Conservation (phyloP, 92 coral and sea anemone species). For the Desmophyllum pertusum region DNA sequence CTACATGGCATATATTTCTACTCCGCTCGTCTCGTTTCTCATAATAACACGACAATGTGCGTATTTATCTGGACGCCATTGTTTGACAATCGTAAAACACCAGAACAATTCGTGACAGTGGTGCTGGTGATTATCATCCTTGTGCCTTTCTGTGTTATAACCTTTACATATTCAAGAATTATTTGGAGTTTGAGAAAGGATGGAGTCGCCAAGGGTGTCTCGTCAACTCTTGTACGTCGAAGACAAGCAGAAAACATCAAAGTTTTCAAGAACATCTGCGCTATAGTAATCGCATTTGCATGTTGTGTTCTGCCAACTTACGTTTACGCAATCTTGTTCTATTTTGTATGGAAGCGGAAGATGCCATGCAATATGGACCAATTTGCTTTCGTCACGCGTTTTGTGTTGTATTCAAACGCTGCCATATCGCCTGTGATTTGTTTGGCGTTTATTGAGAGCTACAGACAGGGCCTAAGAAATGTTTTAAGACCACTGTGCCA, state of each 20-base stretch:
- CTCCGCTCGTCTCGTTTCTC: background rate
- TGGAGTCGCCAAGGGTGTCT: background rate
- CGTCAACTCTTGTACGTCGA: background rate
- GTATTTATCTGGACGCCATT: background rate
- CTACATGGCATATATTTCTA: background rate
- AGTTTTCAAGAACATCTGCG: slow-evolving; percentile 1
- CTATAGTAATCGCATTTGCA: background rate
- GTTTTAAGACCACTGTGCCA: too few relatives aligned
- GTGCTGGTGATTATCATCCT: background rate
- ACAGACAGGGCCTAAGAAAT: too few relatives aligned
- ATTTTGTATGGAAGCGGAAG: background rate
- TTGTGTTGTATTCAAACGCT: background rate
- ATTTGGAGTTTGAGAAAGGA: background rate
- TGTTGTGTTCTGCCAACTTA: background rate
- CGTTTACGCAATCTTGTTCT: background rate
- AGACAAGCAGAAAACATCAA: slow-evolving; percentile 1
- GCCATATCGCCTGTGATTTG: too few relatives aligned
- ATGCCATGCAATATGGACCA: background rate
- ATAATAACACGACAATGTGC: background rate
- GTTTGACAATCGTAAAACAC: background rate
- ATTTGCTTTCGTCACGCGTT: background rate
- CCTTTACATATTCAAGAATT: background rate
- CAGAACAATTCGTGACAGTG: background rate
- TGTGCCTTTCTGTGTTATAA: background rate
- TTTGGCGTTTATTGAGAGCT: too few relatives aligned